These are phyloP conservation scores for Coleophora flavipennella DNA, from an alignment of 2,888 invertebrate species.

Conservation along the genomic window DNA sequence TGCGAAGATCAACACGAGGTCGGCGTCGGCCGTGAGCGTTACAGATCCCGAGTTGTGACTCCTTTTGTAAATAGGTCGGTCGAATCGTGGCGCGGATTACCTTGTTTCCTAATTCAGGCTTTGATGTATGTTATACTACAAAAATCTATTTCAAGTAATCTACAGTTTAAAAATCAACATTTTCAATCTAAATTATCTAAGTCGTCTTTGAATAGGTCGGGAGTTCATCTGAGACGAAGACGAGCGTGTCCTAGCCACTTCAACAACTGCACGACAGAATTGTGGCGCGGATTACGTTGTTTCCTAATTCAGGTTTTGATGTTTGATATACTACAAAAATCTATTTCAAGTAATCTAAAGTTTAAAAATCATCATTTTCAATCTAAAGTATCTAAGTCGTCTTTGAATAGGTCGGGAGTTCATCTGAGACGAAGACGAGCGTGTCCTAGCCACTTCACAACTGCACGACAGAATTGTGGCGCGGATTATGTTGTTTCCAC, in stretches of 20 bases:
- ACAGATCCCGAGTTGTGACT: constrained; percentile 28
- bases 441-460: constrained; percentile 39
- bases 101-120: too few relatives aligned
- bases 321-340: too few relatives aligned
- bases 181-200: too few relatives aligned
- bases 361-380: too few relatives aligned
- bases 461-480: constrained; percentile 25
- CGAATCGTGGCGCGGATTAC: constrained; percentile 18
- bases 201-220: constrained; percentile 25
- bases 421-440: constrained; percentile 48
- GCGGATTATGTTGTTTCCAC: too few relatives aligned
- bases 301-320: too few relatives aligned
- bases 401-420: constrained; percentile 25
- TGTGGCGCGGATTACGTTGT: constrained; percentile 4
- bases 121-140: too few relatives aligned
- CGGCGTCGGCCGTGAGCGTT: constrained; percentile 36
- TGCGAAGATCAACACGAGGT: constrained; percentile 46
- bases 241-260: constrained; percentile 40
- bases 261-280: constrained; percentile 35
- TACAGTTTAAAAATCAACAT: too few relatives aligned
- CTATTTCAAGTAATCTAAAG: too few relatives aligned
- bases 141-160: too few relatives aligned
- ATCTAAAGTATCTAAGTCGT: too few relatives aligned
- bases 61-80: constrained; percentile 32
- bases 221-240: constrained; percentile 49